Base-by-base conservation (phyloP, 2,113 vertebrate genomes). In the Epinephelus fuscoguttatus region DNA sequence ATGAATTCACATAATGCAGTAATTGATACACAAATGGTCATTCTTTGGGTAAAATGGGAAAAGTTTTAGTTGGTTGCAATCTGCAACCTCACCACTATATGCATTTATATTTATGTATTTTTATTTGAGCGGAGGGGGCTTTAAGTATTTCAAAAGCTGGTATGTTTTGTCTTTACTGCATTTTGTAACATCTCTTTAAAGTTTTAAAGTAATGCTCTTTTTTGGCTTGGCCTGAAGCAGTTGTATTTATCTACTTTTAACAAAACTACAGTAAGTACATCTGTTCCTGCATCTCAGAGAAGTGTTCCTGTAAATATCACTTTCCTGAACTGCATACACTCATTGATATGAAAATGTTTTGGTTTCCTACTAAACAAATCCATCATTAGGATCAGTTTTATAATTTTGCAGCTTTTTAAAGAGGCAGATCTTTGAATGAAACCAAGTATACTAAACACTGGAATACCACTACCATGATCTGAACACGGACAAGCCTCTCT, bases 401-500 rank as follows among this genome's bases (percentile, higher is more conserved):
- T 59, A n/a, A 64, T 66, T 59, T 45, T 27, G 4, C 11, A 56
- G 6, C 21, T 70, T 49, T 37, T 14, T 21, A 50, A 21, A 49
- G 25, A 25, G 42, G 10, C n/a, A 25, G 11, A 53, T 49, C 21
- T 64, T 53, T 47, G 21, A 68, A 70, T 21, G 7, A 70, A 64
- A 18, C 78, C 25, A 72, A 61, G 55, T 45, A 12, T 45, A 11
- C 27, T 37, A 53, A 50, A 21, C 25, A 47, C 50, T 23, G 52
- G 18, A 53, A 52, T 21, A 25, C 2, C 14, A 7, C 42, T 0
- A 3, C 9, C 19, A 57, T 62, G 42, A n/a, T 80, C n/a, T 6
- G 19, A 75, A 64, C 33, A 66, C 62, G 76, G 77, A 70, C 53
- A 25, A 18, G 47, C 40, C 4, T 30, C 2, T 47, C n/a, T 80